Percentiles rank a stretch among this genome's conserved stretches.
These are phyloP conservation scores for Columbina picui DNA, from an alignment of 2,113 vertebrate genomes.

Conservation along the genomic window DNA sequence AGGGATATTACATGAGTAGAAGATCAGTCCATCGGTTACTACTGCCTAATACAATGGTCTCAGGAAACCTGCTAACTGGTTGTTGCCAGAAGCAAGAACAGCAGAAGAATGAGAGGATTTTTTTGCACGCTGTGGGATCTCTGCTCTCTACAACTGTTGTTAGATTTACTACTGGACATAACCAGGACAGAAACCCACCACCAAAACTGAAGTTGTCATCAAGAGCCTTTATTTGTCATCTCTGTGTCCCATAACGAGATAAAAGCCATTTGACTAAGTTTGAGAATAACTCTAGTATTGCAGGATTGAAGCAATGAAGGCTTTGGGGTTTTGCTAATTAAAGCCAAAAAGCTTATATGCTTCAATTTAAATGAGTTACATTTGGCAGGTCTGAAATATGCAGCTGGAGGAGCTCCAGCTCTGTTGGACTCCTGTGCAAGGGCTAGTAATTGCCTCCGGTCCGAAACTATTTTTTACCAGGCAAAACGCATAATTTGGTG, in stretches of 20 bases:
- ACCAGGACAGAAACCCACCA: background rate
- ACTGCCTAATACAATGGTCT: background rate
- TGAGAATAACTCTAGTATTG: background rate
- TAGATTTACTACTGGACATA: background rate
- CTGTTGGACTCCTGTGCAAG: background rate
- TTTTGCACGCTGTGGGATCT: background rate
- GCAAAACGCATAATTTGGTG: slow-evolving; percentile 42
- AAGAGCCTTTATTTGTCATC: background rate
- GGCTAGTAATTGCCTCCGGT: slow-evolving; percentile 65
- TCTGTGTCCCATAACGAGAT: background rate
- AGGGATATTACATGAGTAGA: background rate
- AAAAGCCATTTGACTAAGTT: background rate
- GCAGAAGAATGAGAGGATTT: background rate
- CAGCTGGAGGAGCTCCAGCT: slow-evolving; percentile 50
- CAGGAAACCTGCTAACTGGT: background rate
- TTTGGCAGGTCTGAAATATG: slow-evolving; percentile 43
- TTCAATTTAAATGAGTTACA: slow-evolving; percentile 11
- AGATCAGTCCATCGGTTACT: background rate
- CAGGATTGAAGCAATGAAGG: background rate
- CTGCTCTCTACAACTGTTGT: background rate
- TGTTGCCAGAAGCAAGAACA: background rate
- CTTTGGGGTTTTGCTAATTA: slow-evolving; percentile 13
- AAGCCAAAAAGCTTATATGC: background rate
- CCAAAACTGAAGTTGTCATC: background rate
- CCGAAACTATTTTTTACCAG: slow-evolving; percentile 58